phyloP scores from a whole-genome alignment of 2,888 invertebrate genomes.

The Lordiphosa fenestrarum region DNA sequence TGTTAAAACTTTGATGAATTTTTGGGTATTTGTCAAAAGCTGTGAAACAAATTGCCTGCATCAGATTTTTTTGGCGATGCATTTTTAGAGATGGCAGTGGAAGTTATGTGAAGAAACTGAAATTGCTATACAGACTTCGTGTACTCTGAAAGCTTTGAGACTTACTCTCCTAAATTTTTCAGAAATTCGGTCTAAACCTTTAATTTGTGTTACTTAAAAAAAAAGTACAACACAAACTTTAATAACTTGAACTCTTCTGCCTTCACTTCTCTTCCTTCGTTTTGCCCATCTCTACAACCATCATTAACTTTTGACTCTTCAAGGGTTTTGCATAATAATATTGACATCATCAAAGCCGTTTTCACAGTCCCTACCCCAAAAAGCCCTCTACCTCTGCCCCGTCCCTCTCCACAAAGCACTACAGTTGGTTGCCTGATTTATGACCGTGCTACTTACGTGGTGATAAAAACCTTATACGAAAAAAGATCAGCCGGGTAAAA shows the following conservation, averaged over 20 bases:
- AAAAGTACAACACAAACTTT: neutral
- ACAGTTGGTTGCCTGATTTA: conserved; percentile 59
- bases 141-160: neutral
- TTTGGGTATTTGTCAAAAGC: conserved; percentile 37
- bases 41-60: conserved; percentile 20
- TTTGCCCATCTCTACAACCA: neutral
- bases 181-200: neutral
- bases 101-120: neutral
- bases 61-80: conserved; percentile 11
- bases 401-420: no score
- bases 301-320: conserved; percentile 1
- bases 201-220: neutral
- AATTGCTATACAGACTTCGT: no score
- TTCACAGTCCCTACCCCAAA: neutral
- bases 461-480: conserved; percentile 37
- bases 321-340: conserved; percentile 50
- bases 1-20: conserved; percentile 35
- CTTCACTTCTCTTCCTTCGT: conserved; percentile 8
- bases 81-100: conserved; percentile 1
- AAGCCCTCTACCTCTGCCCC: conserved; percentile 2
- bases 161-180: no score
- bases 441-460: conserved; percentile 66
- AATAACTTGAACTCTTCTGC: neutral
- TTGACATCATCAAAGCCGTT: conserved; percentile 54
- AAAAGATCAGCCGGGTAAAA: conserved; percentile 48